These are phyloP conservation scores for Caenorhabditis inopinata DNA, from an alignment of 1,140 invertebrate genomes.

Conservation along the genomic window DNA sequence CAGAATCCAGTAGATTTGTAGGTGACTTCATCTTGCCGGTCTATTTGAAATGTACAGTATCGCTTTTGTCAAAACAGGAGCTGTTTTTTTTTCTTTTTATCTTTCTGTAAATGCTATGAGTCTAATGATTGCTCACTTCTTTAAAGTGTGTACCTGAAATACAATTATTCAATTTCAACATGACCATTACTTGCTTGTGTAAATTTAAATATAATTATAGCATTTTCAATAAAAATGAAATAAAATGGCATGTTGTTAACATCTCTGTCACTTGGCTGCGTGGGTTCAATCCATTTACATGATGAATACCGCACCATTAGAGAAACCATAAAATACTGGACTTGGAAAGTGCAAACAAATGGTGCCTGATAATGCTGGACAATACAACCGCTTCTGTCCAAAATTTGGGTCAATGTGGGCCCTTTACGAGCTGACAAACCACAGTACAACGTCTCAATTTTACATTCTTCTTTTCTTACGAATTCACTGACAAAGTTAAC, in stretches of 20 bases:
- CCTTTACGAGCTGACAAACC: background rate
- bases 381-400: background rate
- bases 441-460: background rate
- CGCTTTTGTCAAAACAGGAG: background rate
- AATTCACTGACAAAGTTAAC: no score
- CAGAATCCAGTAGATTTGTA: background rate
- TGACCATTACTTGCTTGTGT: no score
- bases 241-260: no score
- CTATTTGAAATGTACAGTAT: background rate
- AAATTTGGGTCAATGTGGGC: background rate
- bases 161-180: no score
- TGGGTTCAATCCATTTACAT: constrained; percentile 1
- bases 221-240: no score
- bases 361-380: constrained; percentile 6
- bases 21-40: background rate
- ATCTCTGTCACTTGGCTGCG: background rate
- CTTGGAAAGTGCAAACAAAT: background rate
- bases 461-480: background rate
- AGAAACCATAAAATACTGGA: background rate
- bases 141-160: no score
- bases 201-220: no score
- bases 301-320: background rate
- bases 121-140: no score
- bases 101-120: no score
- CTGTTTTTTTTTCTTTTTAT: background rate